Percentiles rank a stretch among this genome's conserved stretches.
Conservation (phyloP, 2,888 invertebrate genomes). For the Thera britannica region DNA sequence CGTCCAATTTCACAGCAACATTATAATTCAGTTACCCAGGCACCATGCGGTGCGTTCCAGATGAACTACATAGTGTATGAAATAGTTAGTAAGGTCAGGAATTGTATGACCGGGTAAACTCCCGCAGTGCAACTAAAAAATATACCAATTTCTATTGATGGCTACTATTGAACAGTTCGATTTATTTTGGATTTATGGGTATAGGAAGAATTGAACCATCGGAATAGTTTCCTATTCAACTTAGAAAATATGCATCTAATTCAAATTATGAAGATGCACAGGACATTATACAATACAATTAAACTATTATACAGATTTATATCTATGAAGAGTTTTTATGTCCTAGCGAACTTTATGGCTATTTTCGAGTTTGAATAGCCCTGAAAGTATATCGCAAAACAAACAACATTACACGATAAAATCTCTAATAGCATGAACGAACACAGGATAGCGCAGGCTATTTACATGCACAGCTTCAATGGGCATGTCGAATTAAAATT, state of each 20-base stretch:
- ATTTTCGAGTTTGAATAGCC: constrained; percentile 1
- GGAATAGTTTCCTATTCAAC: neutral
- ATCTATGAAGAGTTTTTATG: neutral
- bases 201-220: constrained; percentile 5
- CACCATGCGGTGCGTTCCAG: constrained; percentile 72
- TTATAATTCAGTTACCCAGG: constrained; percentile 78
- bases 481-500: constrained; percentile 69
- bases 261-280: no score
- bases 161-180: constrained; percentile 24
- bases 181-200: constrained; percentile 34
- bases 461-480: constrained; percentile 53
- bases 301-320: neutral
- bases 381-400: constrained; percentile 42
- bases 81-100: constrained; percentile 45
- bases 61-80: constrained; percentile 49
- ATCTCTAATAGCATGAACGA: constrained; percentile 39
- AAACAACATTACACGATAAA: constrained; percentile 47
- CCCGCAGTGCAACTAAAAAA: constrained; percentile 69
- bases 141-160: constrained; percentile 44
- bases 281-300: no score
- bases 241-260: neutral
- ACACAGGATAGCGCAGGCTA: constrained; percentile 44
- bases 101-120: constrained; percentile 66
- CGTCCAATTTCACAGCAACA: constrained; percentile 61
- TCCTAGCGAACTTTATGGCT: neutral